These are phyloP conservation scores for Micropoecilia bifurca DNA, from an alignment of 2,797 vertebrate genomes.

Conservation along the genomic window DNA sequence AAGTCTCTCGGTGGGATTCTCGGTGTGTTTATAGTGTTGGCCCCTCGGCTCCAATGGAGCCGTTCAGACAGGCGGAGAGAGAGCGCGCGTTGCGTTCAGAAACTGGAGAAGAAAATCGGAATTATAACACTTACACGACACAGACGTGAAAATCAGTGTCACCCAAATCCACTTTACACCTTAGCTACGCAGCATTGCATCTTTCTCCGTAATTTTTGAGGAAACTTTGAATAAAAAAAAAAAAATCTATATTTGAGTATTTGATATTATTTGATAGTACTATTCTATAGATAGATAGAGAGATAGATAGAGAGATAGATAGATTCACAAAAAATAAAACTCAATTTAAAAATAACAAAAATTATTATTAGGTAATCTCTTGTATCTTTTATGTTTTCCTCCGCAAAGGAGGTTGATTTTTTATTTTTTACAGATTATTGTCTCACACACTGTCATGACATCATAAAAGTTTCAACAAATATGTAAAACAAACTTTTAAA, in stretches of 20 bases:
- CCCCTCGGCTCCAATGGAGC: conserved; percentile 65
- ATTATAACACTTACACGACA: rapidly evolving
- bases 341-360: not conserved
- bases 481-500: too few relatives aligned
- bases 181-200: too few relatives aligned
- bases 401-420: too few relatives aligned
- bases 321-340: not conserved
- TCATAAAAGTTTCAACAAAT: too few relatives aligned
- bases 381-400: not conserved
- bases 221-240: too few relatives aligned
- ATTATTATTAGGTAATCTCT: not conserved
- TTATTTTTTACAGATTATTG: too few relatives aligned
- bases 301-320: not conserved
- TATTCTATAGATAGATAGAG: too few relatives aligned
- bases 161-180: too few relatives aligned
- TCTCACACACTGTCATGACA: too few relatives aligned
- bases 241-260: too few relatives aligned
- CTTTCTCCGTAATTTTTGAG: too few relatives aligned
- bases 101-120: not conserved
- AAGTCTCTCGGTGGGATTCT: conserved; percentile 43
- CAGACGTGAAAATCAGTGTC: not conserved
- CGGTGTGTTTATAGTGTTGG: conserved; percentile 65
- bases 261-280: not conserved
- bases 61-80: conserved; percentile 48
- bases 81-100: conserved; percentile 39